These are phyloP conservation scores for Lepilemur ruficaudatus DNA, from an alignment of 2,797 vertebrate species.

Conservation along the genomic window DNA sequence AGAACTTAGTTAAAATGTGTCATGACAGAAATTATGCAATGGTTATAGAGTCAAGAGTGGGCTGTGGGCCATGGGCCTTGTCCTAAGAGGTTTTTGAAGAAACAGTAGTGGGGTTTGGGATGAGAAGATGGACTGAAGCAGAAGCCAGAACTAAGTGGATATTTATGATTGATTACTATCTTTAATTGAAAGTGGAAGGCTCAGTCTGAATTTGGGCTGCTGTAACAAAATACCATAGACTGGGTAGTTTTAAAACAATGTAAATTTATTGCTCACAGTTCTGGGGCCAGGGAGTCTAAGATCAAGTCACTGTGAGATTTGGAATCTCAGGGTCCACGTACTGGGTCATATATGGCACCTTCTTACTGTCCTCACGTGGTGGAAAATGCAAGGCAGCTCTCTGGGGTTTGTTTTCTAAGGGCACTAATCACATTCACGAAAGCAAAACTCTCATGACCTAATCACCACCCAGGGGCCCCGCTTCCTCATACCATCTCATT, in stretches of 20 bases:
- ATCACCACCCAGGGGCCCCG: not conserved
- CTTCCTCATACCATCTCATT: not conserved
- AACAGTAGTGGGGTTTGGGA: not conserved
- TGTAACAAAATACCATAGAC: not conserved
- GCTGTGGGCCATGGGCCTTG: not conserved
- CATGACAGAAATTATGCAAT: conserved; percentile 27
- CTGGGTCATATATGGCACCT: not conserved
- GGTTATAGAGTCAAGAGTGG: not conserved
- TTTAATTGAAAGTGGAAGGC: not conserved
- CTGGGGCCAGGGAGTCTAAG: not conserved
- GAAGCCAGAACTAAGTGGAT: not conserved
- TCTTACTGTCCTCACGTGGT: no score
- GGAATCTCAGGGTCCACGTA: no score
- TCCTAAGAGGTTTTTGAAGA: not conserved
- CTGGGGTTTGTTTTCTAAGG: not conserved
- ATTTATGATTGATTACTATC: not conserved
- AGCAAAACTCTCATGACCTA: not conserved
- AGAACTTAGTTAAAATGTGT: not conserved
- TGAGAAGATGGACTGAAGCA: not conserved
- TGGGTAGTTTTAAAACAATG: not conserved
- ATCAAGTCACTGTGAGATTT: no score
- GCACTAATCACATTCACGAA: not conserved
- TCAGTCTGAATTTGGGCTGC: no score
- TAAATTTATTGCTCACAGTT: not conserved
- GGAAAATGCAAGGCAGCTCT: no score